Base-by-base conservation (phyloP, 2,888 invertebrate genomes). In the Drosophila subsilvestris region DNA sequence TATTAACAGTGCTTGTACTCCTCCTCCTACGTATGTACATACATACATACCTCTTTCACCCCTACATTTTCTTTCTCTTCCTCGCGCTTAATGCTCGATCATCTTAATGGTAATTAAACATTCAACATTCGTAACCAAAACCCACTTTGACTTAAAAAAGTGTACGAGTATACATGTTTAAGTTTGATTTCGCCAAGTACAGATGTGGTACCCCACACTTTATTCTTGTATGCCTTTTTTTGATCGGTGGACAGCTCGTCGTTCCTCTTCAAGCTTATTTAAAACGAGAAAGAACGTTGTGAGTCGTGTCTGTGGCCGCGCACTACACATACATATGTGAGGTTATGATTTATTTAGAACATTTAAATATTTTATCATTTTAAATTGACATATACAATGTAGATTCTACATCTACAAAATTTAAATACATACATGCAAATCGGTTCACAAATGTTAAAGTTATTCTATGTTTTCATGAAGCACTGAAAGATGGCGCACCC, bases 91-190 rank as follows among this genome's bases (percentile, higher is more conserved):
- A n/a, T n/a, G 22, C 10, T 50, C 37, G 22, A 25, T 45, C 29
- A 43, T 44, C 17, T 54, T 50, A 37, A 37, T 42, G 51, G 59
- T 69, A 66, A 77, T 86, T 83, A 86, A 70, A 48, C 67, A 88
- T 86, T 83, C 84, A 73, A 76, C 79, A 77, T 81, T 79, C 76
- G 78, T 84, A 81, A 75, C 82, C 73, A 77, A 81, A 82, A 79
- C 78, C 80, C 75, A 77, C 76, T 77, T 81, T 62, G 37, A 2
- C 37, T 37, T 7, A 37, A 14, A 37, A 7, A 7, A 67, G 55
- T 57, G 58, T 74, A 45, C 42, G 50, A 65, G 57, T 56, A 37
- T 47, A 32, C 61, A 25, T 42, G 6, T 43, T 51, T 9, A 44
- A 25, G 18, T 27, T 63, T n/a, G 47, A 27, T 8, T 37, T 42